Conservation (phyloP, 2,113 vertebrate species). For the Pygoscelis antarcticus region DNA sequence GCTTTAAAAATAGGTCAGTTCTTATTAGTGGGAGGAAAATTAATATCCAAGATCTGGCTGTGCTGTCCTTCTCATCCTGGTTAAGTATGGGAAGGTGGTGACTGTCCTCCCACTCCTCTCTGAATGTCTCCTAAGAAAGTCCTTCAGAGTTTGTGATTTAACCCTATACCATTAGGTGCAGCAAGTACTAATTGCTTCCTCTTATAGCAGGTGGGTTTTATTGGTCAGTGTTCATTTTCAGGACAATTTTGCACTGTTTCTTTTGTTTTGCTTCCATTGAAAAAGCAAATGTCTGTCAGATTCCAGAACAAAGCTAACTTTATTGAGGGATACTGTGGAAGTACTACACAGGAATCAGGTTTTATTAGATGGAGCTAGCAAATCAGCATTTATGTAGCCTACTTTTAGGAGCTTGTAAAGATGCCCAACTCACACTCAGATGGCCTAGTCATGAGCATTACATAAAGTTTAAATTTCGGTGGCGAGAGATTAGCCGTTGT, state of each 20-base stretch:
- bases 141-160: background rate
- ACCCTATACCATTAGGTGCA: background rate
- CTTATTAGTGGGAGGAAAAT: slow-evolving; percentile 7
- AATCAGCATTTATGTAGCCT: background rate
- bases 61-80: background rate
- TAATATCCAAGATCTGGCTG: slow-evolving; percentile 12
- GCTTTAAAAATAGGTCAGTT: slow-evolving; percentile 26
- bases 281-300: background rate
- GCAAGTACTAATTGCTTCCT: background rate
- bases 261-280: slow-evolving; percentile 9
- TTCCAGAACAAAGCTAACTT: background rate
- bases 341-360: background rate
- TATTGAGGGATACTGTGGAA: background rate
- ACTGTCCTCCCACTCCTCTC: background rate
- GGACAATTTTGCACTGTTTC: background rate
- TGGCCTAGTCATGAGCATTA: background rate
- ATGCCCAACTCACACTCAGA: background rate
- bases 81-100: background rate
- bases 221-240: background rate
- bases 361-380: background rate
- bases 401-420: background rate
- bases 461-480: background rate
- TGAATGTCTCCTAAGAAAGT: background rate
- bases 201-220: background rate
- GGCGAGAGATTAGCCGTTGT: background rate